Evolutionary conservation across 2,888 invertebrate species (phyloP), one percentile per base, ranked within the genome.

Genomic region (Tetragonisca angustula): DNA sequence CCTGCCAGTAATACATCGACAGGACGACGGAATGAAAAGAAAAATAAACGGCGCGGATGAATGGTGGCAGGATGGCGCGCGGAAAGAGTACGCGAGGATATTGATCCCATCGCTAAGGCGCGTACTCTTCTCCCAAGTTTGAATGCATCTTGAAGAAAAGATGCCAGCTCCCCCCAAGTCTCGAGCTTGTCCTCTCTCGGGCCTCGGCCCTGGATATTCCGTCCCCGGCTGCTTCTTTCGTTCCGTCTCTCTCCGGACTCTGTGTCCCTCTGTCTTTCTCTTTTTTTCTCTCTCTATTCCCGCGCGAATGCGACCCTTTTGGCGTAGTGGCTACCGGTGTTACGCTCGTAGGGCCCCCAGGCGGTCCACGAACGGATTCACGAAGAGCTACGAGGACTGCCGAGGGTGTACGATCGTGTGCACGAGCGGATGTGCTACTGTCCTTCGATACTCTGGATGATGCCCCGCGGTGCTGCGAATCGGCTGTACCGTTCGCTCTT

Each of bases 321-420:
- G 90, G 89, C 92, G 93, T 93, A 93, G 93, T 93, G 93, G 93
- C 94, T 94, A 93, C 94, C 92, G 93, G 94, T 93, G 92, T 94
- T 94, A 94, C 94, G 93, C 94, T 94, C 94, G 94, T 94, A 94
- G 91, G 92, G 92, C 91, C 92, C 89, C 90, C 90, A 86, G 91
- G 91, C 91, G 91, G 89, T 91, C 87, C 88, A 85, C 90, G 86
- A 88, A 88, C 83, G 83, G 86, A 83, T 80, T 85, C 79, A 85
- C 92, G 92, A 89, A 90, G 82, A 90, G 81, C 76, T 84, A 91
- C 93, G 93, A 93, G 87, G 84, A 89, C 83, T 86, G 79, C 91
- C 93, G 93, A 93, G 88, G 84, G 87, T 87, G 67, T 85, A 88
- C 91, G 90, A 88, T 83, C 88, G 74, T 77, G 73, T 69, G 68